Evolutionary conservation across 2,113 vertebrate genomes (phyloP).

Genomic region (Mola mola): DNA sequence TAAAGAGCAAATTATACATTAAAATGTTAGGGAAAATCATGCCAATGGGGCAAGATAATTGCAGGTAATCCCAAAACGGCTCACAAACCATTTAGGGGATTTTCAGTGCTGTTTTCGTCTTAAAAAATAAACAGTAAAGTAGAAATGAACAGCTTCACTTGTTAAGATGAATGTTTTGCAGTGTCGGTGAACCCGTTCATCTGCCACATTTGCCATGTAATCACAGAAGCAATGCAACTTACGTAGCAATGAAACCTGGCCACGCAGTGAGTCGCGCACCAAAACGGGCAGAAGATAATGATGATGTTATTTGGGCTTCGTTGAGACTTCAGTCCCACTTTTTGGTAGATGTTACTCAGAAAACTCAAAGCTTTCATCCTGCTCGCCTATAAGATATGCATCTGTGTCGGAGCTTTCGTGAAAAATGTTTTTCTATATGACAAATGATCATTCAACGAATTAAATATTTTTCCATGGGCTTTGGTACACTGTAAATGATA

Average conservation of each 20-base stretch:
- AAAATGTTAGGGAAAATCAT: too few relatives aligned
- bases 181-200: slow-evolving; percentile 26
- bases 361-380: slow-evolving; percentile 45
- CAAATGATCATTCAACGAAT: slow-evolving; percentile 48
- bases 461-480: slow-evolving; percentile 65
- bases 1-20: too few relatives aligned
- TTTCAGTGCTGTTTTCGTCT: neutral
- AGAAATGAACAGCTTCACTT: slow-evolving; percentile 21
- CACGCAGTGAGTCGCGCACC: slow-evolving; percentile 13
- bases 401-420: slow-evolving; percentile 50
- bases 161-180: slow-evolving; percentile 52
- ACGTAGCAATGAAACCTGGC: slow-evolving; percentile 49
- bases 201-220: slow-evolving; percentile 49
- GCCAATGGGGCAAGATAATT: neutral
- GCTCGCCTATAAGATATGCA: slow-evolving; percentile 52
- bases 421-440: slow-evolving; percentile 56
- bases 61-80: neutral
- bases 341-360: slow-evolving; percentile 16
- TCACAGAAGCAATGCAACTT: slow-evolving; percentile 54
- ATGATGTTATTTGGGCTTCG: slow-evolving; percentile 25
- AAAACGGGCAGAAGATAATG: slow-evolving; percentile 33
- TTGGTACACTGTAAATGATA: slow-evolving; percentile 74
- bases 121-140: neutral
- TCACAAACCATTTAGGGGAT: neutral
- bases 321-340: slow-evolving; percentile 12